A percentile compares a stretch with the other conserved stretches of the same genome.
phyloP scores from a whole-genome alignment of 2,888 invertebrate species.

The Dusona sp. region DNA sequence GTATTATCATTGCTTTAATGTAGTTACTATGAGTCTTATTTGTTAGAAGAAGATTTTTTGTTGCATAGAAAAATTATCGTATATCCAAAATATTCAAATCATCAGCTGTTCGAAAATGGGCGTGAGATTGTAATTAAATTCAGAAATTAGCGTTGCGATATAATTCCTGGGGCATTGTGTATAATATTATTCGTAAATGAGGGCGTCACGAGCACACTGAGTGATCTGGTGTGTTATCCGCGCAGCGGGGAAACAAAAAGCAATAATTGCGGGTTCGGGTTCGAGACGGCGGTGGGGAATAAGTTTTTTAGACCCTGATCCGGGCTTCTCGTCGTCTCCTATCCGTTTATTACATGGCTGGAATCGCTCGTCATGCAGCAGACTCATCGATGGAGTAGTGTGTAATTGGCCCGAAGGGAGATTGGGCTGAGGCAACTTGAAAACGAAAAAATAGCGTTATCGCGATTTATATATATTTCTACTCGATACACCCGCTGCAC shows the following conservation, averaged over 20 bases:
- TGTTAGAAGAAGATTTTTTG: not conserved
- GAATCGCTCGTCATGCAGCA: conserved; percentile 55
- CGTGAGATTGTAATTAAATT: conserved; percentile 12
- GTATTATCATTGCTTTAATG: not conserved
- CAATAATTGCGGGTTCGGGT: conserved; percentile 24
- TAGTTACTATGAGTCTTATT: not conserved
- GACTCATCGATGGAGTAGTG: conserved; percentile 54
- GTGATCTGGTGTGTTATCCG: conserved; percentile 23
- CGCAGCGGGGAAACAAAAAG: not conserved
- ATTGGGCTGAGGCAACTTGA: not conserved
- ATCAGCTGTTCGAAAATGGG: not conserved
- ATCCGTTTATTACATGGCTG: conserved; percentile 58
- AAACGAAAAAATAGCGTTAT: not conserved
- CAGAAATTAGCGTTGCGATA: not conserved
- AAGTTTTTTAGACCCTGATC: conserved; percentile 43
- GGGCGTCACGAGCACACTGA: conserved; percentile 52
- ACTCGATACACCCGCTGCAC: not conserved
- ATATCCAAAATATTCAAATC: not conserved
- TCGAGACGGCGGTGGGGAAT: conserved; percentile 55
- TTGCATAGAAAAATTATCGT: not conserved
- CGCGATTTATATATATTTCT: not conserved
- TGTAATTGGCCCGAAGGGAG: conserved; percentile 58
- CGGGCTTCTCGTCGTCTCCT: conserved; percentile 35
- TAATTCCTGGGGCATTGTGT: conserved; percentile 14
- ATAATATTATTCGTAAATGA: not conserved